Conservation (phyloP, 2,888 invertebrate genomes). For the Rhopalosiphum nymphaeae region DNA sequence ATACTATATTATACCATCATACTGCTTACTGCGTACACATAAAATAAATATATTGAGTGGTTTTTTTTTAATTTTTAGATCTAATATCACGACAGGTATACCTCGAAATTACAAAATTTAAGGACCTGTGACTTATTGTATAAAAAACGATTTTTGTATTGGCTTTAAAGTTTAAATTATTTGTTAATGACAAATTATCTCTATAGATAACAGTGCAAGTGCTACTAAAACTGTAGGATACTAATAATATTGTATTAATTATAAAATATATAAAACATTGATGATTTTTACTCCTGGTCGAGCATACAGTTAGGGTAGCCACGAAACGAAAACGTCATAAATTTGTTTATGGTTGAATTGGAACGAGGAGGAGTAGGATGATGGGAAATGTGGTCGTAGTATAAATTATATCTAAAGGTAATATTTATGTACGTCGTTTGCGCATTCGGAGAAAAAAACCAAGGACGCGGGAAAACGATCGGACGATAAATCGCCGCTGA, state of each 20-base stretch:
- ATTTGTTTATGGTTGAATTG: background rate
- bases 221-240: background rate
- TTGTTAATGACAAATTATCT: background rate
- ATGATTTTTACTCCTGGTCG: background rate
- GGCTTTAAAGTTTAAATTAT: background rate
- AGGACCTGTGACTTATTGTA: background rate
- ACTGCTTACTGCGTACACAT: background rate
- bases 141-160: background rate
- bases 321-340: background rate
- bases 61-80: too few species aligned
- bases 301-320: background rate
- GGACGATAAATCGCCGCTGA: conserved; percentile 13
- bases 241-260: background rate
- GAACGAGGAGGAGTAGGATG: background rate
- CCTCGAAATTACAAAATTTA: background rate
- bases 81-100: too few species aligned
- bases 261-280: background rate
- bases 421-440: conserved; percentile 2
- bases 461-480: conserved; percentile 13
- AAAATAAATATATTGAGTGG: background rate
- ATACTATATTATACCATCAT: background rate
- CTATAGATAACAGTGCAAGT: background rate
- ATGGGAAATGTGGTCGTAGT: background rate
- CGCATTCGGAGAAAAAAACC: background rate
- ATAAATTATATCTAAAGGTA: background rate